Evolutionary conservation across 2,888 invertebrate genomes (phyloP).

Genomic region (Eristalinus aeneus): DNA sequence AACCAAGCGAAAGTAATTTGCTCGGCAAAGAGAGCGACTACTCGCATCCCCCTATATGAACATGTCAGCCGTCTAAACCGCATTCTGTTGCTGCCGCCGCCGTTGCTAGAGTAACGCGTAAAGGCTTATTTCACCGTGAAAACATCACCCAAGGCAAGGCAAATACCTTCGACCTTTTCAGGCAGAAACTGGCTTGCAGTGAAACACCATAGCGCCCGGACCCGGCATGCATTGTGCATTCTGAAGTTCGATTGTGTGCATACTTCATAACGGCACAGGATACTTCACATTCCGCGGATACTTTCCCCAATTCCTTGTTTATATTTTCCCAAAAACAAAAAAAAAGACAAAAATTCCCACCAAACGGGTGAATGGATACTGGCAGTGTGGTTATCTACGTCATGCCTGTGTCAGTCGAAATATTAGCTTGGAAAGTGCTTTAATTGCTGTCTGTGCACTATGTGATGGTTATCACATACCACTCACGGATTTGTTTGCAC

Average conservation of each 20-base stretch:
- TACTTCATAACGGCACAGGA: constrained; percentile 52
- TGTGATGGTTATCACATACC: constrained; percentile 52
- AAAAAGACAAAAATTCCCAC: background rate
- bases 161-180: constrained; percentile 63
- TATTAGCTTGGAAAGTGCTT: constrained; percentile 64
- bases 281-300: constrained; percentile 66
- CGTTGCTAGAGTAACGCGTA: constrained; percentile 35
- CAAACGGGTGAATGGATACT: constrained; percentile 39
- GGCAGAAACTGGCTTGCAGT: constrained; percentile 66
- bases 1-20: constrained; percentile 50
- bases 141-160: constrained; percentile 41
- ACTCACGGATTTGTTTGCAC: constrained; percentile 38
- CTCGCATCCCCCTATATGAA: background rate
- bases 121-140: constrained; percentile 32
- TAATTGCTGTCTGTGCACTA: constrained; percentile 62
- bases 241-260: constrained; percentile 57
- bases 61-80: constrained; percentile 9
- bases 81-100: constrained; percentile 36
- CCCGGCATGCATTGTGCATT: constrained; percentile 67
- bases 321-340: constrained; percentile 13
- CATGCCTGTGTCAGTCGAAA: constrained; percentile 60
- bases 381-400: constrained; percentile 55
- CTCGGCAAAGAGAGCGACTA: background rate
- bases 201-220: constrained; percentile 29
- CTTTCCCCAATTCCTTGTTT: constrained; percentile 51